A percentile compares a stretch with the other conserved stretches of the same genome.
Conservation (phyloP, 2,888 invertebrate species). For the Heteromyza rotundicornis region DNA sequence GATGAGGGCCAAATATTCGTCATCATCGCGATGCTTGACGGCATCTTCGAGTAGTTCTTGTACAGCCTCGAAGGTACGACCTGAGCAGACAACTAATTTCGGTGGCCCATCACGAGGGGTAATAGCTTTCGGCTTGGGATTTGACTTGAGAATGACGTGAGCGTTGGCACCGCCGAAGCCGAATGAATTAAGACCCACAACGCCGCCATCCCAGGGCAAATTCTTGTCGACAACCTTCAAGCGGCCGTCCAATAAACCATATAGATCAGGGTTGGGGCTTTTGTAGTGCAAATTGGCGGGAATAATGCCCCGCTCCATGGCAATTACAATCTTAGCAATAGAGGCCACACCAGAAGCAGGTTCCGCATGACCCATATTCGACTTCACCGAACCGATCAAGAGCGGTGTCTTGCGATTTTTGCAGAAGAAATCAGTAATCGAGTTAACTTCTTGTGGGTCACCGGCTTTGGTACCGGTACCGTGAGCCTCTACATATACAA, state of each 20-base stretch:
- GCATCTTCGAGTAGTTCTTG: constrained; percentile 70
- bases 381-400: constrained; percentile 94
- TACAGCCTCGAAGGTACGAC: constrained; percentile 83
- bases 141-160: constrained; percentile 85
- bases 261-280: constrained; percentile 87
- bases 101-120: constrained; percentile 68
- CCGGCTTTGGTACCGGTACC: constrained; percentile 98
- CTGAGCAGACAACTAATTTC: constrained; percentile 78
- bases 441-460: constrained; percentile 97
- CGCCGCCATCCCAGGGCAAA: constrained; percentile 87
- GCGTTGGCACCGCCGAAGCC: constrained; percentile 98
- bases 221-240: constrained; percentile 88
- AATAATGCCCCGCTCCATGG: constrained; percentile 89
- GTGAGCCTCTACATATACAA: constrained; percentile 95
- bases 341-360: constrained; percentile 91
- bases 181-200: constrained; percentile 93
- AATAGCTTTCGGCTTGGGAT: constrained; percentile 72
- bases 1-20: constrained; percentile 78
- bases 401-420: constrained; percentile 79
- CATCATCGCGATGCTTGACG: constrained; percentile 69
- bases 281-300: constrained; percentile 92
- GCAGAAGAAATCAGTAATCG: constrained; percentile 91
- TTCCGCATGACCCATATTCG: constrained; percentile 99
- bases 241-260: constrained; percentile 87
- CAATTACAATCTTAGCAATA: constrained; percentile 87